Evolutionary conservation across 92 coral and sea anemone species (phyloP).

Genomic region (Epizoanthus scotinus): DNA sequence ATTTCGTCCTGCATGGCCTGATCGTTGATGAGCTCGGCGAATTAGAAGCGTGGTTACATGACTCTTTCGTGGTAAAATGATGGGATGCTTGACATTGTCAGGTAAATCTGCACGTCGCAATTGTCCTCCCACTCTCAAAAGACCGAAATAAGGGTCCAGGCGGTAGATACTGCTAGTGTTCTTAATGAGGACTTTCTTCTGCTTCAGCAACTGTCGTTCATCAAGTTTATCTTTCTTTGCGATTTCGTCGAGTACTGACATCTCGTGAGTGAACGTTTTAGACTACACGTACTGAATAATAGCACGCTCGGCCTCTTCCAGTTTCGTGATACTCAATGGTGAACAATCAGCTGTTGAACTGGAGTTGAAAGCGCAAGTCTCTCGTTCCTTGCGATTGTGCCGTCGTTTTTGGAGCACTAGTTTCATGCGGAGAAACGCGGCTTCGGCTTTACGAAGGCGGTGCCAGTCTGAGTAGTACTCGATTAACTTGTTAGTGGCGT

Average conservation of each 20-base stretch:
- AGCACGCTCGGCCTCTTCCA: conserved; percentile 56
- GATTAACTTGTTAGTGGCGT: conserved; percentile 32
- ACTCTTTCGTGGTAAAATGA: conserved; percentile 57
- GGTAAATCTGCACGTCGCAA: conserved; percentile 31
- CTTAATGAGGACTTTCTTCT: no score
- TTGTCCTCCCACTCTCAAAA: conserved; percentile 36
- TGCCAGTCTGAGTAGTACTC: conserved; percentile 63
- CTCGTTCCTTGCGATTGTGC: neutral
- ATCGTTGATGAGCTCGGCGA: conserved; percentile 38
- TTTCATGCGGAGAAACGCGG: conserved; percentile 57
- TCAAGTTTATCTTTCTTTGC: conserved; percentile 47
- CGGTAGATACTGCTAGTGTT: no score
- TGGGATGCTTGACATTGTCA: conserved; percentile 48
- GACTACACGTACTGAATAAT: conserved; percentile 57
- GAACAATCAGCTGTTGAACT: neutral
- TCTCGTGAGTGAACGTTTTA: conserved; percentile 60
- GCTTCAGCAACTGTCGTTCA: conserved; percentile 34
- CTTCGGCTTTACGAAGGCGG: conserved; percentile 58
- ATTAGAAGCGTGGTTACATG: conserved; percentile 57
- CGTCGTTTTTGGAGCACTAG: conserved; percentile 26
- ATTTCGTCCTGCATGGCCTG: conserved; percentile 50
- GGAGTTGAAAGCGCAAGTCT: neutral
- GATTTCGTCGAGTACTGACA: conserved; percentile 28
- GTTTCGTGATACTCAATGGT: conserved; percentile 54
- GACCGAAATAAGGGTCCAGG: conserved; percentile 44